A percentile compares a stretch with the other conserved stretches of the same genome.
Conservation (phyloP, 2,113 vertebrate species). For the Myiozetetes cayanensis region DNA sequence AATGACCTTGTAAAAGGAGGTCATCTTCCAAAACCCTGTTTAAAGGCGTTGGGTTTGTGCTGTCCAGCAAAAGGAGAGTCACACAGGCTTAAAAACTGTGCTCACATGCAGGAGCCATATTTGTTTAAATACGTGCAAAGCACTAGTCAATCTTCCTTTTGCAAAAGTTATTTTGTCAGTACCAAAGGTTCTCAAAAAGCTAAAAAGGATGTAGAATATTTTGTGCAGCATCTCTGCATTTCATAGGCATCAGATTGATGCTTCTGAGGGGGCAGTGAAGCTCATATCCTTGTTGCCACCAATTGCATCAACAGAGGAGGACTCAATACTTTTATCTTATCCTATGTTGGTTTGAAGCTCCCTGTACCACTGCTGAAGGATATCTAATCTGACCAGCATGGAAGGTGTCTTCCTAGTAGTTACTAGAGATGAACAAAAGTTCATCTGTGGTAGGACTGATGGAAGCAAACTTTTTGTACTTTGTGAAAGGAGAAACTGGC, state of each 20-base stretch:
- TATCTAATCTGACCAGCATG: not conserved
- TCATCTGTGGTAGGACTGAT: not conserved
- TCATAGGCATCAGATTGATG: not conserved
- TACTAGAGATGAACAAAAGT: not conserved
- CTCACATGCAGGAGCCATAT: not conserved
- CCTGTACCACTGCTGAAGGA: not conserved
- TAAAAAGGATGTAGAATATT: not conserved
- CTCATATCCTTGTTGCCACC: not conserved
- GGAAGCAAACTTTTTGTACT: not conserved
- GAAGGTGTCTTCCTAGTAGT: not conserved
- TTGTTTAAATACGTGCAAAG: not conserved
- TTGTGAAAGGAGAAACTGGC: not conserved
- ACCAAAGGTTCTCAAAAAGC: not conserved
- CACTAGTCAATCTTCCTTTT: not conserved
- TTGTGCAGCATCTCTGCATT: not conserved
- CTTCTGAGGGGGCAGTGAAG: not conserved
- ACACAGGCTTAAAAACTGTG: not conserved
- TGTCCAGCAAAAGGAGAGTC: not conserved
- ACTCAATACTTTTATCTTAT: not conserved
- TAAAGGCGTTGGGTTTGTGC: not conserved
- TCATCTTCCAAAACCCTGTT: not conserved
- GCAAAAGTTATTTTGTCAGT: not conserved
- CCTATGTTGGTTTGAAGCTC: not conserved
- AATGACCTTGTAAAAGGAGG: not conserved
- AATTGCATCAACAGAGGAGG: not conserved